These are phyloP conservation scores for Casuarius casuarius DNA, from an alignment of 2,113 vertebrate genomes.

Conservation along the genomic window DNA sequence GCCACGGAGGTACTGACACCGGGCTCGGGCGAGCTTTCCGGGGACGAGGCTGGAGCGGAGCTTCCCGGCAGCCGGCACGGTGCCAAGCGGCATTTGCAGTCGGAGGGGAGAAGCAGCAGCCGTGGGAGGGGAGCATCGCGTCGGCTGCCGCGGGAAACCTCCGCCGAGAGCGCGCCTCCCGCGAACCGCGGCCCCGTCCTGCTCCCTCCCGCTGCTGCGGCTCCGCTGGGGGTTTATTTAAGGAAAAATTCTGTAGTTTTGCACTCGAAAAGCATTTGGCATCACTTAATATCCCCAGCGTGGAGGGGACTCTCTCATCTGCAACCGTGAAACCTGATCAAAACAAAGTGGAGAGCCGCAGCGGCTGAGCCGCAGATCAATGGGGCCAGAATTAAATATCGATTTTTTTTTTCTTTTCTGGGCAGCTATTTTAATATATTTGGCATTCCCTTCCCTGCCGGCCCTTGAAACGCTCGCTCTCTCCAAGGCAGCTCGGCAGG, in stretches of 20 bases:
- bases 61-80: neutral
- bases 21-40: neutral
- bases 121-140: neutral
- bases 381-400: conserved; percentile 72
- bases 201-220: neutral
- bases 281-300: neutral
- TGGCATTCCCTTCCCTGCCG: neutral
- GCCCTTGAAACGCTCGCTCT: neutral
- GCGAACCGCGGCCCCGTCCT: fast-evolving
- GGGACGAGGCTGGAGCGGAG: too few relatives aligned
- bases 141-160: neutral
- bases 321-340: neutral
- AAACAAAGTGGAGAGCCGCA: neutral
- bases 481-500: neutral
- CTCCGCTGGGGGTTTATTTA: neutral
- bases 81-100: neutral
- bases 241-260: neutral
- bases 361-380: conserved; percentile 40
- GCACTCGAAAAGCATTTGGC: neutral
- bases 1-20: fast-evolving
- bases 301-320: neutral
- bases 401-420: conserved; percentile 42
- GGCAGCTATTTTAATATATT: conserved; percentile 38
- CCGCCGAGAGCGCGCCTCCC: neutral
- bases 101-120: neutral